Evolutionary conservation across 2,888 invertebrate genomes (phyloP).

Genomic region (Protophormia terraenovae): DNA sequence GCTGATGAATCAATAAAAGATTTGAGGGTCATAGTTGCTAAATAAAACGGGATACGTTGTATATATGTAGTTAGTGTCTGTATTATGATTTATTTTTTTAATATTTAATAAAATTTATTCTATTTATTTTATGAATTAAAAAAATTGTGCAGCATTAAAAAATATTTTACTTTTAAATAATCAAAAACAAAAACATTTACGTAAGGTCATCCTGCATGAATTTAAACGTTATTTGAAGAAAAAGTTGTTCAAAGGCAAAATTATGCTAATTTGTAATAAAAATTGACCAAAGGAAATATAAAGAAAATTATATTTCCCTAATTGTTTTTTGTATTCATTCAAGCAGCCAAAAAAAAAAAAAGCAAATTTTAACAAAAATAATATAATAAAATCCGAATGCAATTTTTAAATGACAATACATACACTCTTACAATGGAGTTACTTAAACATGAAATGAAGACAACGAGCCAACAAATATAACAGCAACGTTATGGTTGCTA

Average conservation of each 20-base stretch:
- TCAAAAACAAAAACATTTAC: too few species aligned
- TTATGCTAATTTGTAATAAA: not conserved
- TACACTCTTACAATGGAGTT: not conserved
- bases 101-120: too few species aligned
- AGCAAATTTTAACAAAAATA: not conserved
- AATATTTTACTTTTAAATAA: too few species aligned
- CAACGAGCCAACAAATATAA: not conserved
- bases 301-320: not conserved
- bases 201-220: too few species aligned
- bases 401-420: not conserved
- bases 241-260: not conserved
- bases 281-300: conserved; percentile 1
- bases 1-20: too few species aligned
- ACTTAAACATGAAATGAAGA: not conserved
- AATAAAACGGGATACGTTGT: too few species aligned
- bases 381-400: not conserved
- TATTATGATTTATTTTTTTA: too few species aligned
- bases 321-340: not conserved
- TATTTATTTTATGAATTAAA: too few species aligned
- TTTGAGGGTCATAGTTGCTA: too few species aligned
- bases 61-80: too few species aligned
- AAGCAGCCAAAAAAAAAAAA: not conserved
- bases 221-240: not conserved
- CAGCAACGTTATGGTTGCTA: not conserved
- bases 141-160: too few species aligned